These are phyloP conservation scores for Volucella inanis DNA, from an alignment of 2,888 invertebrate species.

Conservation along the genomic window DNA sequence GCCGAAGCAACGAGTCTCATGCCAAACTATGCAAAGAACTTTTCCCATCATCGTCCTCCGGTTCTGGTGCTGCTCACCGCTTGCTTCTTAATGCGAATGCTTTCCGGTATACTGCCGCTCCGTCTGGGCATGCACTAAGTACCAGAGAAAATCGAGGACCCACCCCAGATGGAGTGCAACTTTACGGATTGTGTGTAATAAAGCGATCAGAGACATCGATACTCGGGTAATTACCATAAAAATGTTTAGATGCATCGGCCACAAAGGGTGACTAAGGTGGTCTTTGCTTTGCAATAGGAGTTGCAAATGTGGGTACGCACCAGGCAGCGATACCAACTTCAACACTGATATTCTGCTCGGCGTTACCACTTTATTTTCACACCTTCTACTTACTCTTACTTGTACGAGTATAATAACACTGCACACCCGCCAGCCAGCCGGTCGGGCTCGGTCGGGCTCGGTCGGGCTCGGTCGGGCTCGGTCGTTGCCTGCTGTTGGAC, in stretches of 20 bases:
- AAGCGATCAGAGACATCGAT: conserved; percentile 75
- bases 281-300: conserved; percentile 36
- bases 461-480: neutral
- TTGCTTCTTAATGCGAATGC: conserved; percentile 35
- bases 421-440: too few relatives aligned
- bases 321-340: too few relatives aligned
- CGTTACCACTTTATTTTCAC: conserved; percentile 59
- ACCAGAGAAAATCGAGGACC: conserved; percentile 17
- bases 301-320: conserved; percentile 41
- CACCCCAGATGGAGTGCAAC: conserved; percentile 65
- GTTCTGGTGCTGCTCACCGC: neutral
- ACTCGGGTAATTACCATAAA: conserved; percentile 73
- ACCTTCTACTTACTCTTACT: conserved; percentile 27
- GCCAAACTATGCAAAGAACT: conserved; percentile 59
- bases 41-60: conserved; percentile 33
- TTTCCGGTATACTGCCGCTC: conserved; percentile 36
- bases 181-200: conserved; percentile 70
- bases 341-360: neutral
- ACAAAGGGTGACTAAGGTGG: conserved; percentile 67
- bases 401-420: too few relatives aligned
- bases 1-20: conserved; percentile 15
- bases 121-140: neutral
- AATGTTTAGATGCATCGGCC: conserved; percentile 73
- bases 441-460: conserved; percentile 21
- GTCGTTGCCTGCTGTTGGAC: conserved; percentile 56